Evolutionary conservation across 2,888 invertebrate species (phyloP), one percentile per base, ranked within the genome.

Genomic region (Agrypnus murinus): DNA sequence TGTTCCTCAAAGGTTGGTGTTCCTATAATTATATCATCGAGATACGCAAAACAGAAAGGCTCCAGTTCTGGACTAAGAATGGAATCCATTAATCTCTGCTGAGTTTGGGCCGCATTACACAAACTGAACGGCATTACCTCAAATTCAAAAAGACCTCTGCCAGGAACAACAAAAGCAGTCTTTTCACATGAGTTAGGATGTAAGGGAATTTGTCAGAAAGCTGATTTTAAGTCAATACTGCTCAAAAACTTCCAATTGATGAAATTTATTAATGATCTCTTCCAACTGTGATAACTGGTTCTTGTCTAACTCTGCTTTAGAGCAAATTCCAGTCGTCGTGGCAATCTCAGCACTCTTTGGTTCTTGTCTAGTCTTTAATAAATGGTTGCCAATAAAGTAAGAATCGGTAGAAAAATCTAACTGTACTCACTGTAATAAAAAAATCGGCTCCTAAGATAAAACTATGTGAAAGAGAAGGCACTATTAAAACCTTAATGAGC

Each of bases 61-160:
- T 8, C 4, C 31, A 31, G 3, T n/a, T 10, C 19, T 8, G 53
- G 59, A 17, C 63, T 64, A 12, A 78, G 69, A 50, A 77, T 53
- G 12, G 50, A 40, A 45, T 78, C 77, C 57, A 77, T 67, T 0
- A 78, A 59, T 17, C 31, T 43, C 25, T 25, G 25, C 5, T 25
- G 25, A 25, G 25, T 25, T 25, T 25, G 5, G 2, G 2, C 25
- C 25, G 46, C 79, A 79, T 32, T 76, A 77, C 2, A 74, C 74
- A 8, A 78, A 76, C 0, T 80, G 78, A 15, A 74, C 71, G 75
- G 71, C 17, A 75, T 17, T 15, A 71, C 72, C 34, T 31, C 57
- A 48, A 74, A 62, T 46, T 46, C 62, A 32, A 62, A 62, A 0
- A 62, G 17, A 15, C 62, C 45, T 10, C 62, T 31, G 2, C 46